A percentile compares a stretch with the other conserved stretches of the same genome.
Evolutionary conservation across 2,113 vertebrate species (phyloP).

Genomic region (Trogon melanurus): DNA sequence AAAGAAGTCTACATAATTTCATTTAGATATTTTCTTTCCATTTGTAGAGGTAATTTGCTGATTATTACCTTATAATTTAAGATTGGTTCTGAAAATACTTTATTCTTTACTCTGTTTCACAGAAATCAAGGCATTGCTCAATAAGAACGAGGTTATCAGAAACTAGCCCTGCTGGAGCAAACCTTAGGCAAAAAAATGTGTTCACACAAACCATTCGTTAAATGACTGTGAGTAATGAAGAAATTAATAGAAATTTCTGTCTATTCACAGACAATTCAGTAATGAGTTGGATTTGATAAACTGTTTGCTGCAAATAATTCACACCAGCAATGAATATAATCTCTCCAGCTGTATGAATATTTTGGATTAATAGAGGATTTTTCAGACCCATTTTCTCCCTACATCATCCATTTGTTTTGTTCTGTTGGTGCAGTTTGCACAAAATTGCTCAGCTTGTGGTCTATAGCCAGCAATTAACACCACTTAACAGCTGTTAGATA

Average conservation of each 20-base stretch:
- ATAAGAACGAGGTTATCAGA: neutral
- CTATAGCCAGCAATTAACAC: conserved; percentile 76
- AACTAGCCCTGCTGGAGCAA: neutral
- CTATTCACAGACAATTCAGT: conserved; percentile 12
- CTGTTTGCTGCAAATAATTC: neutral
- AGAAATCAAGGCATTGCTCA: neutral
- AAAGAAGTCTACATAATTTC: neutral
- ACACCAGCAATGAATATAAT: neutral
- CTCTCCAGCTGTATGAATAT: neutral
- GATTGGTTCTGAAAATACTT: neutral
- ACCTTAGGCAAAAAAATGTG: neutral
- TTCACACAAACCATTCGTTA: conserved; percentile 23
- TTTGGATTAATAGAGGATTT: neutral
- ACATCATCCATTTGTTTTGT: conserved; percentile 57
- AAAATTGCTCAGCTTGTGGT: conserved; percentile 69
- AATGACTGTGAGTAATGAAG: conserved; percentile 28
- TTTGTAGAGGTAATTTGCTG: neutral
- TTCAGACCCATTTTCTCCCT: conserved; percentile 29
- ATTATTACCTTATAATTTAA: neutral
- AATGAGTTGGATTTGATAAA: neutral
- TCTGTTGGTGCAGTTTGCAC: conserved; percentile 64
- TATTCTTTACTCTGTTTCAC: neutral
- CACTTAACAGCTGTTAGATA: conserved; percentile 74
- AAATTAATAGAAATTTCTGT: conserved; percentile 20
- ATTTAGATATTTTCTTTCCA: neutral